These are phyloP conservation scores for Epinephelus malabaricus DNA, from an alignment of 2,797 vertebrate species.

Conservation along the genomic window DNA sequence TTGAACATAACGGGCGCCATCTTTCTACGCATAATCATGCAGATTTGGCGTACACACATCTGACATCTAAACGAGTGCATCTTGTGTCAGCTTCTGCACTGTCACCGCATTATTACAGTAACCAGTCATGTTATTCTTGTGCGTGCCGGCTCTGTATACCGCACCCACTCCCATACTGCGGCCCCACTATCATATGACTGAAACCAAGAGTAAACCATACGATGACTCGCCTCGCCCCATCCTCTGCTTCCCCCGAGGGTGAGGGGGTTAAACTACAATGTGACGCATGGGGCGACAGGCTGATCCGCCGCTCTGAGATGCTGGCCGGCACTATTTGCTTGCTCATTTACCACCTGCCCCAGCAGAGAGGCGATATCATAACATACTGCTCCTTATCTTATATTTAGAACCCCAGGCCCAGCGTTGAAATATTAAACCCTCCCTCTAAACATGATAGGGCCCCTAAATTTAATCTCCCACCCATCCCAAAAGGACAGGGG, in stretches of 20 bases:
- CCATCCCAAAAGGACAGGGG: conserved; percentile 85
- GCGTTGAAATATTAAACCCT: conserved; percentile 93
- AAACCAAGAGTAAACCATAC: conserved; percentile 71
- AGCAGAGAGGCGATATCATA: conserved; percentile 89
- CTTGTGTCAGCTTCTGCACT: background rate
- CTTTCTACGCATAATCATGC: background rate
- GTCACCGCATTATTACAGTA: conserved; percentile 45
- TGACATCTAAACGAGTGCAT: background rate
- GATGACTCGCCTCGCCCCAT: conserved; percentile 50
- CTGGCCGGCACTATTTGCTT: conserved; percentile 83
- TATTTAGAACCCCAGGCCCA: conserved; percentile 91
- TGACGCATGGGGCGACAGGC: conserved; percentile 79
- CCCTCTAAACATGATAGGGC: conserved; percentile 88
- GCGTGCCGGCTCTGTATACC: conserved; percentile 29
- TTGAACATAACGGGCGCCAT: too few relatives aligned
- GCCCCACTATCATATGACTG: conserved; percentile 58
- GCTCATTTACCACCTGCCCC: conserved; percentile 89
- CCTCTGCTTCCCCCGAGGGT: background rate
- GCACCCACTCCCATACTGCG: conserved; percentile 44
- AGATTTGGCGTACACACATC: too few relatives aligned
- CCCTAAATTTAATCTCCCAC: conserved; percentile 89
- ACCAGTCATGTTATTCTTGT: conserved; percentile 37
- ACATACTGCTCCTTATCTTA: conserved; percentile 88
- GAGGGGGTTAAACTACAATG: conserved; percentile 73
- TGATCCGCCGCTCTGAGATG: conserved; percentile 71